These are phyloP conservation scores for Onchidella celtica DNA, from an alignment of 2,888 invertebrate genomes.

Conservation along the genomic window DNA sequence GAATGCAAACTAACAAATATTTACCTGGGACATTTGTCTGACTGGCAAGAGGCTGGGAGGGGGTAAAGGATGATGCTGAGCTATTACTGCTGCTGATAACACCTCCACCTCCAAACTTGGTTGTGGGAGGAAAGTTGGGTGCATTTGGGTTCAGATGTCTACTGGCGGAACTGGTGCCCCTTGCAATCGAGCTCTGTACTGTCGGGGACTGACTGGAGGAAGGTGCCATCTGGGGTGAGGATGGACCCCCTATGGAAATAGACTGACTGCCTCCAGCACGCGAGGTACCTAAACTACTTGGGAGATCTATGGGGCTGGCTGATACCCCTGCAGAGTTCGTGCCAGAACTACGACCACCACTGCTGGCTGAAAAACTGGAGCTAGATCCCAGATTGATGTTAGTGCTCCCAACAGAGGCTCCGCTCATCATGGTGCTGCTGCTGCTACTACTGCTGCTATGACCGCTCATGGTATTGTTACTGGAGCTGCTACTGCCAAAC, in stretches of 20 bases:
- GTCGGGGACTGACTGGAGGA: background rate
- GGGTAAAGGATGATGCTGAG: background rate
- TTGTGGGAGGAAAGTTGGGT: constrained; percentile 35
- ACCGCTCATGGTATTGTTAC: background rate
- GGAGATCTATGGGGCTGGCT: constrained; percentile 1
- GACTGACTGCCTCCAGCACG: constrained; percentile 3
- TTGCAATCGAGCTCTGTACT: constrained; percentile 1
- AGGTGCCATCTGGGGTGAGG: background rate
- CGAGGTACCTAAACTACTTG: background rate
- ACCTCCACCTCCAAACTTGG: constrained; percentile 26
- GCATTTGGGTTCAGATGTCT: constrained; percentile 46
- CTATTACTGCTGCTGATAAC: background rate
- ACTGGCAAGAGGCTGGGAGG: constrained; percentile 17
- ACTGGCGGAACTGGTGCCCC: background rate
- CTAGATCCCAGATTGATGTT: constrained; percentile 12
- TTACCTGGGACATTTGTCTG: constrained; percentile 26
- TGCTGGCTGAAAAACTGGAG: constrained; percentile 19
- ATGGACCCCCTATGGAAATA: background rate
- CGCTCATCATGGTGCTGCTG: background rate
- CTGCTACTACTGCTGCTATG: background rate
- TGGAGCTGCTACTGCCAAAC: constrained; percentile 17
- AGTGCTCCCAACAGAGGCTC: background rate
- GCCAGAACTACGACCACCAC: background rate
- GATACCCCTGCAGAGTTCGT: background rate
- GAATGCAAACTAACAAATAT: background rate